Percentiles rank a stretch among this genome's conserved stretches.
Evolutionary conservation across 2,797 vertebrate species (phyloP).

Genomic region (Craterocephalus amniculus): DNA sequence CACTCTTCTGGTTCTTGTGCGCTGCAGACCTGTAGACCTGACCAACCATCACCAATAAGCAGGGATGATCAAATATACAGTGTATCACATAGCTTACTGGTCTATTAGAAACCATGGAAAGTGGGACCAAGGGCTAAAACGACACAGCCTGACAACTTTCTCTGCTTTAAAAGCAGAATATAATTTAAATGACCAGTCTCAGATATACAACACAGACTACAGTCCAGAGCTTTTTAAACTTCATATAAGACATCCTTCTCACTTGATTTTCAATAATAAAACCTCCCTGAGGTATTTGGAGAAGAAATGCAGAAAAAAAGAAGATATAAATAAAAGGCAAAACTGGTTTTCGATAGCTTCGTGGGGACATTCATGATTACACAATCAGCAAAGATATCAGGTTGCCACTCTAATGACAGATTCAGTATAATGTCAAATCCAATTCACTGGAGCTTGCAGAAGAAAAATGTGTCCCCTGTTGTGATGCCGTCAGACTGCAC

Average conservation of each 20-base stretch:
- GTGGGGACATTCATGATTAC: neutral
- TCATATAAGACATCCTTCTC: neutral
- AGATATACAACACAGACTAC: neutral
- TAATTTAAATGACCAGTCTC: neutral
- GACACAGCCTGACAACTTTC: neutral
- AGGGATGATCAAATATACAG: too few species aligned
- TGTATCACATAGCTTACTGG: too few species aligned
- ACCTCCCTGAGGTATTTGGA: neutral
- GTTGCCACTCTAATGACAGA: neutral
- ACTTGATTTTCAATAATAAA: too few species aligned
- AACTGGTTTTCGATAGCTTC: neutral
- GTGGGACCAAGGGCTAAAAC: neutral
- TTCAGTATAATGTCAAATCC: conserved; percentile 20
- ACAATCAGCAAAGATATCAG: neutral
- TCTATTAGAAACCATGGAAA: neutral
- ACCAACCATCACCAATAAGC: too few species aligned
- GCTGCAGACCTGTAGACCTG: too few species aligned
- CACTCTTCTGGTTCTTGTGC: too few species aligned
- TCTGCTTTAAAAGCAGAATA: neutral
- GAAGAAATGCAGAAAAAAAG: neutral
- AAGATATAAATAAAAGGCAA: neutral
- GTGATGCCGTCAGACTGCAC: conserved; percentile 22
- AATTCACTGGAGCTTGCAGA: conserved; percentile 13
- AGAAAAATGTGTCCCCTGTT: conserved; percentile 6
- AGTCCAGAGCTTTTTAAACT: neutral